phyloP scores from a whole-genome alignment of 2,113 vertebrate species.

The Rissa tridactyla region DNA sequence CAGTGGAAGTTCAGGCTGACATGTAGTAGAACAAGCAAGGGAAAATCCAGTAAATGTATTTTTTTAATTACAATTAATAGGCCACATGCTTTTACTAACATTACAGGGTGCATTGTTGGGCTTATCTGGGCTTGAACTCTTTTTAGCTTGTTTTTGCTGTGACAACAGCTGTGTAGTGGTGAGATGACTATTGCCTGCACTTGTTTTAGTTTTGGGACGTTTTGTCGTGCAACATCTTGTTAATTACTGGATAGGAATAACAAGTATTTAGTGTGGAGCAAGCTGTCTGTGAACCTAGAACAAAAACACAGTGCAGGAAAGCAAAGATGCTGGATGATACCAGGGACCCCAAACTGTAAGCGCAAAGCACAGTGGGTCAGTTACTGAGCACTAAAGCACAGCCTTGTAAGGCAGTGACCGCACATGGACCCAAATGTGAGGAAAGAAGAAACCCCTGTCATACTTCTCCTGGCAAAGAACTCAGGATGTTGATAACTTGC shows the following conservation, averaged over 20 bases:
- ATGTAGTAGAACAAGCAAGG: background rate
- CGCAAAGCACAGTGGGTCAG: background rate
- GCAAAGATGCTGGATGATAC: background rate
- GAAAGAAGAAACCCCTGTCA: background rate
- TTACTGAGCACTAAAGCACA: background rate
- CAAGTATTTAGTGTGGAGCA: background rate
- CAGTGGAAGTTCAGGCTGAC: background rate
- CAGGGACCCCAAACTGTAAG: background rate
- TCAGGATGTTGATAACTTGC: background rate
- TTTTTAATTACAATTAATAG: background rate
- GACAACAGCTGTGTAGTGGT: background rate
- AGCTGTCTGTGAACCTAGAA: background rate
- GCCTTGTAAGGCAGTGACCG: rapidly evolving
- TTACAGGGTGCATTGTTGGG: background rate
- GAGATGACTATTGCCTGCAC: background rate
- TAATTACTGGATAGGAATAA: background rate
- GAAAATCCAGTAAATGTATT: background rate
- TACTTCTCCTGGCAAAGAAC: background rate
- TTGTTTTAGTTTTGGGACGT: background rate
- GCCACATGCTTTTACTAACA: background rate
- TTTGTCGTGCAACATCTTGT: background rate
- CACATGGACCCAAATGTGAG: background rate
- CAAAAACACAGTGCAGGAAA: background rate
- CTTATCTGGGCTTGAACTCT: background rate
- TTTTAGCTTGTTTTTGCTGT: background rate